These are phyloP conservation scores for Emmelina monodactyla DNA, from an alignment of 2,888 invertebrate genomes.

Conservation along the genomic window DNA sequence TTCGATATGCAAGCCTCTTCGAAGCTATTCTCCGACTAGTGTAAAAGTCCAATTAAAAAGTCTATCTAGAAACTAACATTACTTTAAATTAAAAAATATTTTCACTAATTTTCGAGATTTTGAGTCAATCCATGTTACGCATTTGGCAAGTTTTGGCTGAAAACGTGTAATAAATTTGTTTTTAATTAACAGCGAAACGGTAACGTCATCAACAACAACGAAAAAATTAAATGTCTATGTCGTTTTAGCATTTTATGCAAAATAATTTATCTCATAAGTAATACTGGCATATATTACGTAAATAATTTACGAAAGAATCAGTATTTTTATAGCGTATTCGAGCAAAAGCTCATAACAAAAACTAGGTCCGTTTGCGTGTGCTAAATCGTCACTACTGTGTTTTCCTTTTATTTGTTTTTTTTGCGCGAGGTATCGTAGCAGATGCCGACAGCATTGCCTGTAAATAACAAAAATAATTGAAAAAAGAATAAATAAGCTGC, in stretches of 20 bases:
- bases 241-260: no score
- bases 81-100: constrained; percentile 27
- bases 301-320: no score
- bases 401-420: constrained; percentile 78
- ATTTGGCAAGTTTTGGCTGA: constrained; percentile 62
- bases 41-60: no score
- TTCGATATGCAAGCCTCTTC: constrained; percentile 34
- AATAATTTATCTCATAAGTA: no score
- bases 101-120: constrained; percentile 26
- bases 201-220: no score
- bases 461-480: constrained; percentile 56
- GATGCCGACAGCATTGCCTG: constrained; percentile 72
- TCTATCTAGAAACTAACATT: constrained; percentile 28
- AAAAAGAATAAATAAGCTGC: constrained; percentile 20
- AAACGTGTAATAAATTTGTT: constrained; percentile 20
- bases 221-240: no score
- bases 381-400: constrained; percentile 37
- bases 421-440: constrained; percentile 77
- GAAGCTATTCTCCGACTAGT: constrained; percentile 20
- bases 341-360: no score
- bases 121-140: constrained; percentile 29
- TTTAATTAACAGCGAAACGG: no score
- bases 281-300: no score
- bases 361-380: background rate
- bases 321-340: no score